A percentile compares a stretch with the other conserved stretches of the same genome.
Evolutionary conservation across 2,797 vertebrate genomes (phyloP).

Genomic region (Arnoldichthys spilopterus): DNA sequence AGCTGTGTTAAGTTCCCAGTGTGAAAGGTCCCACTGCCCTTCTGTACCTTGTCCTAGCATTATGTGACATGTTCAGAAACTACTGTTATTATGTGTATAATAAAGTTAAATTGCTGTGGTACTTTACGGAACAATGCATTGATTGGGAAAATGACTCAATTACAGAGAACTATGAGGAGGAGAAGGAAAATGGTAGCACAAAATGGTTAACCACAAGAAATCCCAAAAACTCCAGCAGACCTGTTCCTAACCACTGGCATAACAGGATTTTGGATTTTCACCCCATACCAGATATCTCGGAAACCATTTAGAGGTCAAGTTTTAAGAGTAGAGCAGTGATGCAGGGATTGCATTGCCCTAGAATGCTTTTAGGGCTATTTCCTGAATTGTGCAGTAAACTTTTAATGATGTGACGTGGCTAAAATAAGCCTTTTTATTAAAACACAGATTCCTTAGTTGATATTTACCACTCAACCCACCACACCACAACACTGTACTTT

Average conservation of each 20-base stretch:
- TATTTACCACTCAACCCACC: slow-evolving; percentile 67
- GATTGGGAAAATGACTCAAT: slow-evolving; percentile 33
- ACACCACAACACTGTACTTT: slow-evolving; percentile 54
- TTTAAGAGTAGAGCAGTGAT: slow-evolving; percentile 66
- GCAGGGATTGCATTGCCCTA: slow-evolving; percentile 65
- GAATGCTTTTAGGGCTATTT: slow-evolving; percentile 69
- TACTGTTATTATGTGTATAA: background rate
- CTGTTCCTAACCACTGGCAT: slow-evolving; percentile 63
- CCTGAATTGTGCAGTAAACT: slow-evolving; percentile 74
- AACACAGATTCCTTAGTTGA: slow-evolving; percentile 71
- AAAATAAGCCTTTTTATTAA: slow-evolving; percentile 72
- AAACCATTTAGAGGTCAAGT: slow-evolving; percentile 69
- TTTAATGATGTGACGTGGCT: slow-evolving; percentile 72
- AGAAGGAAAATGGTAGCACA: slow-evolving; percentile 44
- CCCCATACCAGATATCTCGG: slow-evolving; percentile 63
- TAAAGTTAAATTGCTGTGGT: slow-evolving; percentile 1
- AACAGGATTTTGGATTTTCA: slow-evolving; percentile 73
- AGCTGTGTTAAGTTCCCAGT: background rate
- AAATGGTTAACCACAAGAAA: slow-evolving; percentile 59
- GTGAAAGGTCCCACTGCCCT: background rate
- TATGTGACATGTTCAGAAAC: background rate
- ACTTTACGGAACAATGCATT: slow-evolving; percentile 12
- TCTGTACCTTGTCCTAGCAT: background rate
- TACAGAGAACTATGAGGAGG: slow-evolving; percentile 18
- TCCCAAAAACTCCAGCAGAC: slow-evolving; percentile 55